Conservation (phyloP, 2,113 vertebrate genomes). For the Cathartes aura region DNA sequence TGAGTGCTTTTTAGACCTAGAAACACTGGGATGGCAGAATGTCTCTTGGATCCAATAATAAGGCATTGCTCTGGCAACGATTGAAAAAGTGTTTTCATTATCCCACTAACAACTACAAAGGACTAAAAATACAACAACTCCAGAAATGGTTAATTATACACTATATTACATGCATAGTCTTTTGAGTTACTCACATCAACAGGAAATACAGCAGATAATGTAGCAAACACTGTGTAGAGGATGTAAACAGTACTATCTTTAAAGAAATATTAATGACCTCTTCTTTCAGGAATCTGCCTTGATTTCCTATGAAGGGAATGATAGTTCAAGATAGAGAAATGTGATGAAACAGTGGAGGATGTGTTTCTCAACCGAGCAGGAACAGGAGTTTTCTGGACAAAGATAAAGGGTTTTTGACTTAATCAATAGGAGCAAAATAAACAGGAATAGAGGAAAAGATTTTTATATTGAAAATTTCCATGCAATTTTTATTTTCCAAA, state of each 20-base stretch:
- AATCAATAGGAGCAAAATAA: background rate
- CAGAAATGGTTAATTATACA: background rate
- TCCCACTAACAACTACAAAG: background rate
- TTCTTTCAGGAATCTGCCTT: background rate
- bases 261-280: background rate
- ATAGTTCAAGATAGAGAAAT: background rate
- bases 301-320: background rate
- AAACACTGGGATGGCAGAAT: background rate
- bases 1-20: background rate
- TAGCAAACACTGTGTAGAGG: background rate
- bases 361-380: background rate
- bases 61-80: background rate
- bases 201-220: background rate
- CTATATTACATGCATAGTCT: background rate
- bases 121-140: background rate
- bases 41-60: background rate
- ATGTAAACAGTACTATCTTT: background rate
- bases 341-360: background rate
- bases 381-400: background rate
- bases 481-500: background rate
- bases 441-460: background rate
- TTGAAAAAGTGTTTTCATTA: background rate
- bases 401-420: background rate
- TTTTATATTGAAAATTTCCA: background rate
- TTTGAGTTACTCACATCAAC: background rate